A percentile compares a stretch with the other conserved stretches of the same genome.
phyloP scores from a whole-genome alignment of 2,888 invertebrate genomes.

The Zelleria hepariella region DNA sequence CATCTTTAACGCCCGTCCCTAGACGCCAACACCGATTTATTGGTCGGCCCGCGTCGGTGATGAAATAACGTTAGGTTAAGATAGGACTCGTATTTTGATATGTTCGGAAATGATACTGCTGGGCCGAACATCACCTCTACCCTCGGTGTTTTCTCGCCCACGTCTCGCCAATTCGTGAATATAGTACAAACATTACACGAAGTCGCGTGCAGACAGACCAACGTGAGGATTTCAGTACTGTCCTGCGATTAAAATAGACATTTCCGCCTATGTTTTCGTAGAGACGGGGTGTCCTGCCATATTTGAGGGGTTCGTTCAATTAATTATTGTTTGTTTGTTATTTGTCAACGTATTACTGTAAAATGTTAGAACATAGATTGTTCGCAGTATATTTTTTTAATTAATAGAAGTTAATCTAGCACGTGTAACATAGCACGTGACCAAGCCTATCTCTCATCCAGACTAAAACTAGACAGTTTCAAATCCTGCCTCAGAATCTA shows the following conservation, averaged over 20 bases:
- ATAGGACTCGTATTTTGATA: background rate
- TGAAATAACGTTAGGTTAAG: background rate
- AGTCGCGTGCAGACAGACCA: background rate
- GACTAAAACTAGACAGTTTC: slow-evolving; percentile 10
- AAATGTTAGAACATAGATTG: too few relatives aligned
- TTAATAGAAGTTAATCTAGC: too few relatives aligned
- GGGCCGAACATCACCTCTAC: background rate
- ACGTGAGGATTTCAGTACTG: background rate
- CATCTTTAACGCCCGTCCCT: slow-evolving; percentile 56
- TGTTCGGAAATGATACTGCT: background rate
- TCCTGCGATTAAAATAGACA: too few relatives aligned
- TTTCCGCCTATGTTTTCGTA: too few relatives aligned
- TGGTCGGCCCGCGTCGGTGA: slow-evolving; percentile 21
- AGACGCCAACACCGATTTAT: slow-evolving; percentile 53
- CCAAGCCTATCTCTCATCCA: background rate
- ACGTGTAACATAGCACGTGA: background rate
- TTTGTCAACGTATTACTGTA: too few relatives aligned
- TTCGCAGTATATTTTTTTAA: too few relatives aligned
- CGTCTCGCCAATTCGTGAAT: background rate
- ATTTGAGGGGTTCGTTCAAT: too few relatives aligned
- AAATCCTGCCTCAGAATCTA: slow-evolving; percentile 6
- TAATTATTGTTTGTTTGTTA: too few relatives aligned
- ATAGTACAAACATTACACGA: background rate
- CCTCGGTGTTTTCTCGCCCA: background rate
- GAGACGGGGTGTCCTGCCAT: too few relatives aligned